Percentiles rank a stretch among this genome's conserved stretches.
phyloP scores from a whole-genome alignment of 2,113 vertebrate genomes.

The Gavia stellata region DNA sequence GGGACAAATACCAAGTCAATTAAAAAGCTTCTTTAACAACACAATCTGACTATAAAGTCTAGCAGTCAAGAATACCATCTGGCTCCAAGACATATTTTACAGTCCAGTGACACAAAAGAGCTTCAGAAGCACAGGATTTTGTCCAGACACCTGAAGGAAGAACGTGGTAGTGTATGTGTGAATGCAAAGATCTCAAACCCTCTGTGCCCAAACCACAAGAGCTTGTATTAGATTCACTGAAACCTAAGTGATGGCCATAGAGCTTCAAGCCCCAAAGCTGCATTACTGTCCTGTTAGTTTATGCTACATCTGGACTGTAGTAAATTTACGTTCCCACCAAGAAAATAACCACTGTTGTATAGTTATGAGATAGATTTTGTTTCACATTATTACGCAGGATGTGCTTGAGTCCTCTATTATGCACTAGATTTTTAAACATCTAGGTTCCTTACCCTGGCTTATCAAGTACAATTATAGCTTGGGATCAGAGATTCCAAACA shows the following conservation, averaged over 20 bases:
- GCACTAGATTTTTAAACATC: background rate
- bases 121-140: background rate
- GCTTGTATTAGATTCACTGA: background rate
- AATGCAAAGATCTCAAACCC: background rate
- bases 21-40: slow-evolving; percentile 4
- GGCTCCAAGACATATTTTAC: background rate
- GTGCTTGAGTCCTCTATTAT: background rate
- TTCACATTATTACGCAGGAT: background rate
- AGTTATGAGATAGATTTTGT: background rate
- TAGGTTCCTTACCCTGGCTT: background rate
- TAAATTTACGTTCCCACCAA: background rate
- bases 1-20: slow-evolving; percentile 1
- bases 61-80: background rate
- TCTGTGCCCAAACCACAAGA: background rate
- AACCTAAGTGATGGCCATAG: background rate
- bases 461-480: background rate
- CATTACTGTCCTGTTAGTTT: background rate
- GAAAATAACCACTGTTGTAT: background rate
- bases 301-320: background rate
- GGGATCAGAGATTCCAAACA: background rate
- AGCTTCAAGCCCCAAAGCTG: background rate
- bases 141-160: background rate
- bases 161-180: background rate
- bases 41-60: background rate
- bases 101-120: background rate